These are phyloP conservation scores for Sparidentex hasta DNA, from an alignment of 2,797 vertebrate genomes.

Conservation along the genomic window DNA sequence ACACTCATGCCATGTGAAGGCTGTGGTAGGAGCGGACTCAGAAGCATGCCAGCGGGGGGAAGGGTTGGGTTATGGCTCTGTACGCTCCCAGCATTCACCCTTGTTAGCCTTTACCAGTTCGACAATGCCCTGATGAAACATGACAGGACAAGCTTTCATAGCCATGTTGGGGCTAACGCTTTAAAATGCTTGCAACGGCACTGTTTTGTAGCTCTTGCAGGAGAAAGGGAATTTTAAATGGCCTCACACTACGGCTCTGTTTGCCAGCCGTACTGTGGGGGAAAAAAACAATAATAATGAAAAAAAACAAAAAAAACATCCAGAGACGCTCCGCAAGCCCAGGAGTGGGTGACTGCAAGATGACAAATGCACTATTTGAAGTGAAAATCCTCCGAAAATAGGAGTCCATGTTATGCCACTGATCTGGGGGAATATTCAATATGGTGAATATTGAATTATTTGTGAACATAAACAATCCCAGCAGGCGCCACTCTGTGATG, in stretches of 20 bases:
- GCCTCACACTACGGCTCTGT: slow-evolving; percentile 56
- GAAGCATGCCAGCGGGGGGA: slow-evolving; percentile 46
- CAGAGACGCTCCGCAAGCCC: slow-evolving; percentile 32
- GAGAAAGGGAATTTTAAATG: slow-evolving; percentile 75
- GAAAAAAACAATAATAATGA: slow-evolving; percentile 42
- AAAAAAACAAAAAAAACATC: slow-evolving; percentile 54
- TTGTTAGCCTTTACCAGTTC: slow-evolving; percentile 84
- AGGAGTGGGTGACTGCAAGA: slow-evolving; percentile 49
- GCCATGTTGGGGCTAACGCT: slow-evolving; percentile 72
- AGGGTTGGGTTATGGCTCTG: slow-evolving; percentile 66
- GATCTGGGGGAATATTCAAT: slow-evolving; percentile 64
- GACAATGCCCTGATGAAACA: slow-evolving; percentile 83
- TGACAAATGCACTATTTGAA: slow-evolving; percentile 65
- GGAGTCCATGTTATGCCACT: slow-evolving; percentile 43
- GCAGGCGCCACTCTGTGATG: slow-evolving; percentile 28
- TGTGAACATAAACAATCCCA: slow-evolving; percentile 70
- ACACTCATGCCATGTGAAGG: slow-evolving; percentile 82
- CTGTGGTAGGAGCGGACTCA: slow-evolving; percentile 64
- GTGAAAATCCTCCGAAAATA: slow-evolving; percentile 53
- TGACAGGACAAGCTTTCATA: slow-evolving; percentile 84
- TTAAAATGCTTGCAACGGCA: slow-evolving; percentile 71
- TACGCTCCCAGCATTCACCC: slow-evolving; percentile 80
- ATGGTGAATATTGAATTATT: slow-evolving; percentile 69
- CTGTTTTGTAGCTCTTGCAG: slow-evolving; percentile 75
- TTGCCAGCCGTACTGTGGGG: slow-evolving; percentile 45